Evolutionary conservation across 2,888 invertebrate genomes (phyloP), one percentile per base, ranked within the genome.

Genomic region (Lasioglossum villosulum): DNA sequence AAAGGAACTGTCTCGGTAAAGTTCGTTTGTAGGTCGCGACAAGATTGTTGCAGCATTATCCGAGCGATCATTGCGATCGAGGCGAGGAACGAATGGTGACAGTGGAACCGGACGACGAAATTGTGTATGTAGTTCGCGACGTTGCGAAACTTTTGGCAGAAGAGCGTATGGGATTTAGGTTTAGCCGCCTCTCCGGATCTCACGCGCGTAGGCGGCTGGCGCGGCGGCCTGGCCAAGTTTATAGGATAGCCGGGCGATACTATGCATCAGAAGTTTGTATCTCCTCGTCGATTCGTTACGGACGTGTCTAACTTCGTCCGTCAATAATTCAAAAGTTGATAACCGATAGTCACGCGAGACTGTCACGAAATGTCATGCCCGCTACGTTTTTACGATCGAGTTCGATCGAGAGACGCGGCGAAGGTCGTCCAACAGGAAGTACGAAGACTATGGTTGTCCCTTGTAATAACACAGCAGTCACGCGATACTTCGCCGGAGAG

Each of bases 241-340:
- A 63, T 10, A 37, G 16, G 80, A 48, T 27, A 68, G 30, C 48
- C 10, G 2, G 23, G 34, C 39, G n/a, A 78, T 30, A 39, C 72
- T 23, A 72, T 79, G 79, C 72, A 45, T 63, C 75, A 34, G 10
- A 81, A 83, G 82, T 83, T 83, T 66, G 75, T 81, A 83, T 75
- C 75, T 81, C n/a, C 16, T 14, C 48, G 48, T 27, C 75, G 83
- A 81, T 83, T 71, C 82, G 81, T 83, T 81, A 48, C 59, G 48
- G 63, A 70, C 71, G 42, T 59, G 82, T 72, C 80, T 19, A 70
- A 75, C 72, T 80, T 48, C 19, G 70, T 6, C 56, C 37, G 73
- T 68, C 80, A 42, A 80, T 82, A 82, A 80, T 75, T 82, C 82
- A 82, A 82, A 82, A 82, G 74, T 82, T 80, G 82, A 82, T 82